These are phyloP conservation scores for Nemoura dubitans DNA, from an alignment of 2,888 invertebrate genomes.

Conservation along the genomic window DNA sequence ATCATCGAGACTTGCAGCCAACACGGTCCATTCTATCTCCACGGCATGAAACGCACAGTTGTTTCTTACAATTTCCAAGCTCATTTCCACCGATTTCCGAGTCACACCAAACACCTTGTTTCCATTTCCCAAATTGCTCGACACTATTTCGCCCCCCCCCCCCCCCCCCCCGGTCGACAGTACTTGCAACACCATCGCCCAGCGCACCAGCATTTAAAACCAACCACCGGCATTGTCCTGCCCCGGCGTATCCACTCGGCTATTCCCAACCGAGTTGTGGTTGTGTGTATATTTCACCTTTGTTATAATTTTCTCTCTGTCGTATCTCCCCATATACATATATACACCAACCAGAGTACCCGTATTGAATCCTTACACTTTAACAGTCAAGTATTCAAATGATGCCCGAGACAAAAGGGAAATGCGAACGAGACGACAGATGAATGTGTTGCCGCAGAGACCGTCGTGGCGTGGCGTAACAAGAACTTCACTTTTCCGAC, in stretches of 20 bases:
- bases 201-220: background rate
- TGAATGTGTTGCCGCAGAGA: background rate
- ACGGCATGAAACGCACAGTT: background rate
- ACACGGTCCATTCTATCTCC: too few species aligned
- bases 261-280: background rate
- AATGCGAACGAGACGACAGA: background rate
- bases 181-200: background rate
- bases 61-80: background rate
- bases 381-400: background rate
- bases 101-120: background rate
- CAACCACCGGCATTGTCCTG: background rate
- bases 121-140: background rate
- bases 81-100: background rate
- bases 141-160: background rate
- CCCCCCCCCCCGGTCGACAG: too few species aligned
- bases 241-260: background rate
- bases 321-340: too few species aligned
- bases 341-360: background rate
- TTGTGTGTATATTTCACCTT: background rate
- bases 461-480: background rate
- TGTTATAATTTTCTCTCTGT: background rate
- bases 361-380: background rate
- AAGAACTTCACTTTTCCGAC: background rate
- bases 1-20: background rate
- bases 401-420: background rate